A percentile compares a stretch with the other conserved stretches of the same genome.
phyloP scores from a whole-genome alignment of 2,888 invertebrate genomes.

The Coelogynopora nodosa region DNA sequence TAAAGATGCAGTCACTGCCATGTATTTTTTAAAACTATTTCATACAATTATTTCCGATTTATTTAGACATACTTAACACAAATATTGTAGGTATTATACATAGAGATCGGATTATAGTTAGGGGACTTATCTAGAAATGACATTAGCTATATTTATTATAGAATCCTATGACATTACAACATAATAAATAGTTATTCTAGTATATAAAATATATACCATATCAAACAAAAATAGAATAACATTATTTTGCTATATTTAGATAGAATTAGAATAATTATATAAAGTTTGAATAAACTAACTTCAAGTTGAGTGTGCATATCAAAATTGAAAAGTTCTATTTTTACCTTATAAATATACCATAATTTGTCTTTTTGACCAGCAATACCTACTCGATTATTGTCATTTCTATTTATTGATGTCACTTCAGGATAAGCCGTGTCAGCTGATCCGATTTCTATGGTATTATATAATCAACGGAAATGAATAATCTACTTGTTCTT shows the following conservation, averaged over 20 bases:
- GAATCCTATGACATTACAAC: too few species aligned
- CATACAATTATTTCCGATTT: too few species aligned
- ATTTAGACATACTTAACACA: too few species aligned
- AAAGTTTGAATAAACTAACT: not conserved
- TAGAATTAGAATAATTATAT: not conserved
- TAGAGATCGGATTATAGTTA: slow-evolving; percentile 48
- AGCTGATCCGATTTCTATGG: slow-evolving; percentile 68
- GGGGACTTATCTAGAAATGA: not conserved
- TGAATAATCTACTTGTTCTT: too few species aligned
- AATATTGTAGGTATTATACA: too few species aligned
- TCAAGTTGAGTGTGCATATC: not conserved
- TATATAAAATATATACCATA: too few species aligned
- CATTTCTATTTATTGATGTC: not conserved
- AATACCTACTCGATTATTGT: not conserved
- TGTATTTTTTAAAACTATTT: too few species aligned
- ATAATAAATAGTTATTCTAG: not conserved
- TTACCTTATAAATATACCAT: not conserved
- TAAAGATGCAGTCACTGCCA: too few species aligned
- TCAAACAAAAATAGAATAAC: not conserved
- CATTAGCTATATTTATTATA: too few species aligned
- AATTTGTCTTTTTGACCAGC: not conserved
- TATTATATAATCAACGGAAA: too few species aligned
- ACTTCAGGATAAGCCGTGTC: slow-evolving; percentile 51
- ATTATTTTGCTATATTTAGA: not conserved
- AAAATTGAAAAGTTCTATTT: not conserved